phyloP scores from a whole-genome alignment of 53 echinoderm and acorn worm species.

The Glandiceps talaboti region DNA sequence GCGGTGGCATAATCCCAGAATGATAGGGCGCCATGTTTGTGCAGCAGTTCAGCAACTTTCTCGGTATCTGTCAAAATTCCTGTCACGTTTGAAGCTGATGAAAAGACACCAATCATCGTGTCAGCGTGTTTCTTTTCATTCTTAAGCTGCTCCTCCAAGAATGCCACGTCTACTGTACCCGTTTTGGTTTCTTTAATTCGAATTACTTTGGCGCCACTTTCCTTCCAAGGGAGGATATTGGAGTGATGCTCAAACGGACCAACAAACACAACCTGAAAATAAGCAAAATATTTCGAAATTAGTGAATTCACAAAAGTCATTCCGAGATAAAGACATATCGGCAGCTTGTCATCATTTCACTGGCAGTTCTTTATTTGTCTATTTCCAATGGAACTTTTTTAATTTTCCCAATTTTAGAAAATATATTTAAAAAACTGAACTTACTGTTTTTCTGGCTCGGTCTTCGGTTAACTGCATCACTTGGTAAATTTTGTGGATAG shows the following conservation, averaged over 20 bases:
- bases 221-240: slow-evolving; percentile 95
- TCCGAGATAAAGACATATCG: no score
- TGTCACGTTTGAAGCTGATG: slow-evolving; percentile 95
- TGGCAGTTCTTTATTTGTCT: no score
- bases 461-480: slow-evolving; percentile 56
- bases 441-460: slow-evolving; percentile 75
- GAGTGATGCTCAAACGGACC: slow-evolving; percentile 98
- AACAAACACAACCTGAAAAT: slow-evolving; percentile 67
- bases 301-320: no score
- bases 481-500: slow-evolving; percentile 67
- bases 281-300: no score
- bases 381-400: no score
- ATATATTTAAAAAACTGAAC: background rate
- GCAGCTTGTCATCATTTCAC: no score
- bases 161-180: slow-evolving; percentile 64
- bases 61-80: slow-evolving; percentile 83
- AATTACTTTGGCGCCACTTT: slow-evolving; percentile 84
- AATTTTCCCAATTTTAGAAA: no score
- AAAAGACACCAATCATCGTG: slow-evolving; percentile 75
- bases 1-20: slow-evolving; percentile 99
- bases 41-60: slow-evolving; percentile 59
- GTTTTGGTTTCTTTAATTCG: slow-evolving; percentile 63
- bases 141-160: slow-evolving; percentile 50
- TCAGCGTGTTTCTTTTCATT: slow-evolving; percentile 28
- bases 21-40: slow-evolving; percentile 75